Evolutionary conservation across 2,888 invertebrate genomes (phyloP).

Genomic region (Cheilosia vernalis): DNA sequence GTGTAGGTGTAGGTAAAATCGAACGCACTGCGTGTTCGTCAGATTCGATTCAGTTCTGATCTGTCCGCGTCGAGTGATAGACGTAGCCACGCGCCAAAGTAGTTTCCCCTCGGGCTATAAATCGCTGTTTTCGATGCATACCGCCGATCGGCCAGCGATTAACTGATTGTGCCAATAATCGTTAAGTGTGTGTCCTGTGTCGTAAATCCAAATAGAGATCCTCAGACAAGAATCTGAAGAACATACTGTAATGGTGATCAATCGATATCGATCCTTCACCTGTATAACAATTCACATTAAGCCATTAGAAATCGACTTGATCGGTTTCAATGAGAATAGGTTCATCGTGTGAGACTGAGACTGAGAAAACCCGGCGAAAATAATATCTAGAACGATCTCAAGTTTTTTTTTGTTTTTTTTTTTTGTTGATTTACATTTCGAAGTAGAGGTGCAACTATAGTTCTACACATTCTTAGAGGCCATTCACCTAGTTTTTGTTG

Average conservation of each 20-base stretch:
- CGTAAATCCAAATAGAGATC: conserved; percentile 23
- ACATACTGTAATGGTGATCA: conserved; percentile 71
- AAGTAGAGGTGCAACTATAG: conserved; percentile 42
- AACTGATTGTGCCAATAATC: conserved; percentile 3
- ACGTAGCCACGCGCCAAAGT: conserved; percentile 22
- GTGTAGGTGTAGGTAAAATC: conserved; percentile 27
- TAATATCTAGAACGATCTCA: conserved; percentile 35
- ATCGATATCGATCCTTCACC: conserved; percentile 68
- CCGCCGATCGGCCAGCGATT: conserved; percentile 11
- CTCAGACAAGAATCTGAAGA: conserved; percentile 16
- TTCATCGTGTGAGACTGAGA: conserved; percentile 49
- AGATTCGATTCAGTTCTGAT: conserved; percentile 65
- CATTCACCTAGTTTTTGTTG: conserved; percentile 62
- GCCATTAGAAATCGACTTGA: conserved; percentile 55
- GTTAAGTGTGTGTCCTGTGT: background rate
- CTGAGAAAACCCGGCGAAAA: background rate
- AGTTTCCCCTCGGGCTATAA: background rate
- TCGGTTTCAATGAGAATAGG: conserved; percentile 67
- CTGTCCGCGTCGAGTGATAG: conserved; percentile 52
- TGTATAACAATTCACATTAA: conserved; percentile 56
- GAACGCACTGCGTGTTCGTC: conserved; percentile 48
- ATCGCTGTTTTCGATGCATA: conserved; percentile 11
- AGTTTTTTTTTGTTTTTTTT: background rate
- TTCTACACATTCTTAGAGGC: conserved; percentile 37
- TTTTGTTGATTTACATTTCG: conserved; percentile 1